Conservation (phyloP, 2,797 vertebrate species). For the Sylvia borin region DNA sequence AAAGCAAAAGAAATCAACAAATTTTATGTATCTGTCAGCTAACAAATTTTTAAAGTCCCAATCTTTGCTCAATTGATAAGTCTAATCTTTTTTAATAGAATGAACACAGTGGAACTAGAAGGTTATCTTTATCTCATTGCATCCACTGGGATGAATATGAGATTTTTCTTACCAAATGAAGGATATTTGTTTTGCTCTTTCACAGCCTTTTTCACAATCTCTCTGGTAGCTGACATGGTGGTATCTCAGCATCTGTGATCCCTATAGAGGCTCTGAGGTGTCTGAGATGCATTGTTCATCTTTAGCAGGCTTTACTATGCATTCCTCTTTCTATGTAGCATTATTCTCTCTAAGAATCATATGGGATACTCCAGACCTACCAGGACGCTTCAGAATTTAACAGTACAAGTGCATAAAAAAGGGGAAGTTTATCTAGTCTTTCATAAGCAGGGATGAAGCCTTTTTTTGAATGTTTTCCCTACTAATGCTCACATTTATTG, state of each 20-base stretch:
- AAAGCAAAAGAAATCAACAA: background rate
- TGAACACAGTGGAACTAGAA: rapidly evolving
- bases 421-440: background rate
- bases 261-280: background rate
- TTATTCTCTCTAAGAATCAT: background rate
- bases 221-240: background rate
- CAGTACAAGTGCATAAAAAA: background rate
- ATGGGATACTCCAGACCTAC: background rate
- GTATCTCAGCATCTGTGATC: background rate
- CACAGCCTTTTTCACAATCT: background rate
- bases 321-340: background rate
- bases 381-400: background rate
- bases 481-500: background rate
- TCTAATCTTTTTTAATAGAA: background rate
- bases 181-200: background rate
- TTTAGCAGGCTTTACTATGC: background rate
- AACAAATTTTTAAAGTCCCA: background rate
- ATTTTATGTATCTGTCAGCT: background rate
- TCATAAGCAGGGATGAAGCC: background rate
- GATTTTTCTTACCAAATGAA: background rate
- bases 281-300: background rate
- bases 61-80: background rate
- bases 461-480: background rate
- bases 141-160: background rate
- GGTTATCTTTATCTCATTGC: background rate